These are phyloP conservation scores for Tragelaphus scriptus DNA, from an alignment of 2,113 vertebrate species.

Conservation along the genomic window DNA sequence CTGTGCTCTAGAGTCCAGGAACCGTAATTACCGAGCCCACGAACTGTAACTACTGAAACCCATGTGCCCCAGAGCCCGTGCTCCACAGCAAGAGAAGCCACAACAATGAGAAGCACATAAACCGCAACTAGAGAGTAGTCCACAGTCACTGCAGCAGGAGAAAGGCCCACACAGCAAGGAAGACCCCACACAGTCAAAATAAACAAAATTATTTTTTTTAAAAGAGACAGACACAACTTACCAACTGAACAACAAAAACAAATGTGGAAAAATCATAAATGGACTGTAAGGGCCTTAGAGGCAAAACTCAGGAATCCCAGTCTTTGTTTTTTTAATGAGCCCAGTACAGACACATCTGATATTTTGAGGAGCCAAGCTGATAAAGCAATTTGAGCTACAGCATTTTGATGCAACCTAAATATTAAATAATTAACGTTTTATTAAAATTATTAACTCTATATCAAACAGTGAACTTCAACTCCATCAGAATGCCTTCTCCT, in stretches of 20 bases:
- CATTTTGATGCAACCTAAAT: background rate
- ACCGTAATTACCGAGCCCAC: rapidly evolving
- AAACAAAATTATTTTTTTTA: rapidly evolving
- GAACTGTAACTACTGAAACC: background rate
- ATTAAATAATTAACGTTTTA: background rate
- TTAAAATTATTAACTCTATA: background rate
- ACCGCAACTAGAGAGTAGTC: background rate
- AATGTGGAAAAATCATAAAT: background rate
- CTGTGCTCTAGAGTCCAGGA: background rate
- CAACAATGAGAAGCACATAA: background rate
- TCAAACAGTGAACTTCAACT: background rate
- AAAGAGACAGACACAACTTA: background rate
- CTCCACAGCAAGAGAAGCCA: background rate
- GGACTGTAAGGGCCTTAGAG: rapidly evolving
- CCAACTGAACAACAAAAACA: background rate
- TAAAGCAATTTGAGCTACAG: background rate
- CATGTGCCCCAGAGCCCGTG: background rate
- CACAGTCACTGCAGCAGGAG: background rate
- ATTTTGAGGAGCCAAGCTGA: background rate
- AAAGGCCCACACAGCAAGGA: background rate
- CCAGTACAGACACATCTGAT: background rate
- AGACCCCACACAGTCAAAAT: background rate
- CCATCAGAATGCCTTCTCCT: background rate
- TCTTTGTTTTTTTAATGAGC: background rate
- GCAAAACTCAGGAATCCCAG: background rate